Evolutionary conservation across 2,888 invertebrate species (phyloP), one percentile per base, ranked within the genome.

Genomic region (Pecten maximus): DNA sequence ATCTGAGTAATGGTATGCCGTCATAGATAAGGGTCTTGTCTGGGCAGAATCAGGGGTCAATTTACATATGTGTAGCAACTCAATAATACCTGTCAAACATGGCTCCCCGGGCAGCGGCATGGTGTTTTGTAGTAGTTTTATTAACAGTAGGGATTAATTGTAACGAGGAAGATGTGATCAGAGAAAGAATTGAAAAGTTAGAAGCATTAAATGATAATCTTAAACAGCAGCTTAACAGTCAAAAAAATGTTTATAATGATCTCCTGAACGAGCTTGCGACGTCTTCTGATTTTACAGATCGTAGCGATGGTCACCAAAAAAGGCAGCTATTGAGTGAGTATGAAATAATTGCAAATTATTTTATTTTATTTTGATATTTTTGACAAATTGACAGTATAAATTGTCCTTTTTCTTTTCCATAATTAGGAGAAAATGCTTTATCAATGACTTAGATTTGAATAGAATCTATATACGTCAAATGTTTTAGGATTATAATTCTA

Each of bases 201-300:
- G 74, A 74, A 28, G 28, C 74, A 28, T 74, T 74, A 74, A 74
- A 74, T 28, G 2, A 74, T 74, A 74, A 74, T 74, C 74, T 74
- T 16, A 74, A 74, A 74, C 28, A 74, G 10, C 74, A 74, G 35
- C 74, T 74, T 74, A 74, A 4, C 35, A 35, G 15, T 74, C 74
- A 74, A 74, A 74, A 74, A 28, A 28, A 35, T 35, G 74, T 74
- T 3, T 74, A 74, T 74, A 74, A 74, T 74, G 74, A 74, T 35
- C 74, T 74, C 16, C 8, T 74, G 12, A 74, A 74, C 16, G 74
- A 74, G 12, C 35, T 74, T 10, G 74, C 74, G 35, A 35, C 74
- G 35, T 74, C 74, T 2, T 28, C 74, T 6, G 74, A 74, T 35
- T 74, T 28, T 15, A 74, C 10, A 28, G 74, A 23, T 12, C 28